These are phyloP conservation scores for Neosilurus mollespiculum DNA, from an alignment of 2,797 vertebrate species.

Conservation along the genomic window DNA sequence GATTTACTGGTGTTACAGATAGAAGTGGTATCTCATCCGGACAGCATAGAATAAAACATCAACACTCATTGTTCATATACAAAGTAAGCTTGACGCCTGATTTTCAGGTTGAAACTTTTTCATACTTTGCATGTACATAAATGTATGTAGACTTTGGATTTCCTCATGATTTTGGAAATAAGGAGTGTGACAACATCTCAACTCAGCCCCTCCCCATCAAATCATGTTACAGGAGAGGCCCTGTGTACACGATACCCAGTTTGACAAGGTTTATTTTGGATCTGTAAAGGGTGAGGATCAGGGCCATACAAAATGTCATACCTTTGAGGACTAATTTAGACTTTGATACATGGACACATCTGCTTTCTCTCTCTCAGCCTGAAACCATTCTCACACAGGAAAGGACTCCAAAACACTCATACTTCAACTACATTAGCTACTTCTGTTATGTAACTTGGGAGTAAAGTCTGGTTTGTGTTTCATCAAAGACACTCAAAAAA, in stretches of 20 bases:
- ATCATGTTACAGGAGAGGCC: slow-evolving; percentile 12
- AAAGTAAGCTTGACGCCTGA: not conserved
- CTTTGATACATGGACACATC: slow-evolving; percentile 6
- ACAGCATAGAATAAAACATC: slow-evolving; percentile 1
- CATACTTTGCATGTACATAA: not conserved
- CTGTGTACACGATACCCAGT: slow-evolving; percentile 38
- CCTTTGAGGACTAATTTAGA: slow-evolving; percentile 43
- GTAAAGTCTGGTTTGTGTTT: slow-evolving; percentile 1
- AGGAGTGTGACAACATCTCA: not conserved
- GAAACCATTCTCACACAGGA: slow-evolving; percentile 5
- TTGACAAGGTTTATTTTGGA: slow-evolving; percentile 52
- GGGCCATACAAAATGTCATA: slow-evolving; percentile 22
- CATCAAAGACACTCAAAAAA: not conserved
- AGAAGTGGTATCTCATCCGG: slow-evolving; percentile 20
- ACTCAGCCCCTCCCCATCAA: not conserved
- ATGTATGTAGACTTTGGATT: not conserved
- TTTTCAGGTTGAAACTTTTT: not conserved
- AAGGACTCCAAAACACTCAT: not conserved
- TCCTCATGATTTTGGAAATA: not conserved
- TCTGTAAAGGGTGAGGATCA: slow-evolving; percentile 22
- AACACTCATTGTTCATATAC: not conserved
- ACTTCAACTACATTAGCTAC: not conserved
- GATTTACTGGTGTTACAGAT: slow-evolving; percentile 33
- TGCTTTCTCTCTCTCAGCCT: not conserved
- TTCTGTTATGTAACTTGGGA: not conserved